A percentile compares a stretch with the other conserved stretches of the same genome.
Evolutionary conservation across 64 coral and sea anemone species (phyloP).

Genomic region (Catalaphyllia jardinei): DNA sequence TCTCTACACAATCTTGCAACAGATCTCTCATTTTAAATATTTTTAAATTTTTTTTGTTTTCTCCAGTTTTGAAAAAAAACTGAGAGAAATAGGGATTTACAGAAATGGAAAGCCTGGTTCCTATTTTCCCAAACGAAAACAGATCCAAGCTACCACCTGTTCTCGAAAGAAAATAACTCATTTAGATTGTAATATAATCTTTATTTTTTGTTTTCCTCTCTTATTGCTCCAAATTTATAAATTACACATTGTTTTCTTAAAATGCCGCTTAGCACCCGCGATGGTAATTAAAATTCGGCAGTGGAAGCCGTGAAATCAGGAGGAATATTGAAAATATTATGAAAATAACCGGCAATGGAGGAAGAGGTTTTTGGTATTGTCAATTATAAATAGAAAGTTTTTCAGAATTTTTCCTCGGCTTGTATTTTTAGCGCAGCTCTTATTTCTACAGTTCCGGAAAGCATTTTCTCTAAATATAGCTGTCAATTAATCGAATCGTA

Average conservation of each 20-base stretch:
- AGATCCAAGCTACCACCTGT: not conserved
- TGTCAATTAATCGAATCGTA: not conserved
- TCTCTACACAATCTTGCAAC: too few species aligned
- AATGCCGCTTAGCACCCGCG: not conserved
- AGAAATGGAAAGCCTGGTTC: not conserved
- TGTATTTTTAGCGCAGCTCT: not conserved
- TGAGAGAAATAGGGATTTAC: not conserved
- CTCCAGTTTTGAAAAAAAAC: not conserved
- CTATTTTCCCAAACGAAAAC: not conserved
- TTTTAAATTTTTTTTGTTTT: not conserved
- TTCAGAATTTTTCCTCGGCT: not conserved
- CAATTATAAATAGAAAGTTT: not conserved
- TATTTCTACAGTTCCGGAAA: slow-evolving; percentile 1
- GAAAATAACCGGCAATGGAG: not conserved
- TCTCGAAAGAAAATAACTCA: not conserved
- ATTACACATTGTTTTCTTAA: slow-evolving; percentile 17
- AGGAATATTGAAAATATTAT: not conserved
- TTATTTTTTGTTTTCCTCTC: not conserved
- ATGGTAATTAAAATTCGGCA: not conserved
- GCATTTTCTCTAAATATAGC: not conserved
- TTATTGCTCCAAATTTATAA: slow-evolving; percentile 18
- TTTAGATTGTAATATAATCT: not conserved
- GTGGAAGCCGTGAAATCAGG: not conserved
- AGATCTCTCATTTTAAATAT: too few species aligned
- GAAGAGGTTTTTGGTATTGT: not conserved